A percentile compares a stretch with the other conserved stretches of the same genome.
phyloP scores from a whole-genome alignment of 2,113 vertebrate species.

The Phrynocephalus versicolor region DNA sequence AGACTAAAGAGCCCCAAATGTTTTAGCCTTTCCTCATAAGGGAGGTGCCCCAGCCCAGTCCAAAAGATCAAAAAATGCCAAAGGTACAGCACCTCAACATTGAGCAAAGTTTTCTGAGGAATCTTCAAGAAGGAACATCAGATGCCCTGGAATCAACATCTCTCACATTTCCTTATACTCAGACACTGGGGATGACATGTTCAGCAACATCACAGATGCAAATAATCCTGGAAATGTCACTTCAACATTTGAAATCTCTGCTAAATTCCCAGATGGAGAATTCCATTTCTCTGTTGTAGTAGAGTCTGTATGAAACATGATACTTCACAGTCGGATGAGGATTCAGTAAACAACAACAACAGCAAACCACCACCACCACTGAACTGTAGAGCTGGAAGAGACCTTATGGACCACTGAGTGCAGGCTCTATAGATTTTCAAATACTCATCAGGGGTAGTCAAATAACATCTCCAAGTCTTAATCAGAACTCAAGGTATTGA shows the following conservation, averaged over 20 bases:
- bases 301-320: not conserved
- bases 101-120: not conserved
- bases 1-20: too few species aligned
- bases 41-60: not conserved
- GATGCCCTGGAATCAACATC: not conserved
- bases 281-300: not conserved
- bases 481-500: not conserved
- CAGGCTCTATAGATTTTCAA: slow-evolving; percentile 16
- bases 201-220: not conserved
- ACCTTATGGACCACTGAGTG: too few species aligned
- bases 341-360: not conserved
- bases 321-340: not conserved
- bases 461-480: not conserved
- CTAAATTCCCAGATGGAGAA: not conserved
- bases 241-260: not conserved
- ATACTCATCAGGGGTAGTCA: not conserved
- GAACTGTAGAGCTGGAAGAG: too few species aligned
- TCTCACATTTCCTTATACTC: not conserved
- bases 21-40: too few species aligned
- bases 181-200: not conserved
- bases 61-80: too few species aligned
- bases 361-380: too few species aligned
- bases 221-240: not conserved
- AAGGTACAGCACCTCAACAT: too few species aligned
- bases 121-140: not conserved